Evolutionary conservation across 2,888 invertebrate genomes (phyloP), one percentile per base, ranked within the genome.

Genomic region (Gastrophysa polygoni): DNA sequence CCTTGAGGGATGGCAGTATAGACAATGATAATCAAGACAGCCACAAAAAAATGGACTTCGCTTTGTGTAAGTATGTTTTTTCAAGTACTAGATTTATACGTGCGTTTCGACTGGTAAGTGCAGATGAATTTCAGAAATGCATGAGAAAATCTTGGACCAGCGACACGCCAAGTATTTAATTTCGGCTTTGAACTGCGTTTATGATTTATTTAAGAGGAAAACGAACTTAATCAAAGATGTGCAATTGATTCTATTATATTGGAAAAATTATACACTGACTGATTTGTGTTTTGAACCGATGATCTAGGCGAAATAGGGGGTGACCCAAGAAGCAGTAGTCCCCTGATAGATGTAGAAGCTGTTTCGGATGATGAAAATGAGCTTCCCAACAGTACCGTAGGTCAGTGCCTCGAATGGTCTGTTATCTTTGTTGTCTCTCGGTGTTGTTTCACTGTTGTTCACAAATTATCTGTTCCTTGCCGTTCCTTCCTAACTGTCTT

Each of bases 41-140:
- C 67, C 71, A 74, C 71, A 85, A 91, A 71, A 90, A 91, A 81
- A 92, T 92, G 91, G 93, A 93, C 78, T 89, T 92, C 80, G 91
- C 92, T 65, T 84, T 93, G 78, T 93, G 93, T 93, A 89, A 93
- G 93, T 77, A 66, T 63, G 34, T 64, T 64, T 61, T 48, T 67
- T 59, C 64, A 24, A 24, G 4, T 67, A 38, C 34, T 48, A 21
- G 34, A 46, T 44, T 61, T 61, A 64, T 21, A 67, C n/a, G 28
- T 61, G 59, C 52, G 60, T 57, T 63, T 67, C 49, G 51, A 52
- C 61, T 68, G 73, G 73, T 72, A 71, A 70, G 71, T 69, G 67
- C 62, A 55, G 18, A 28, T 17, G 24, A 48, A n/a, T 51, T 34
- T 59, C 43, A 57, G 61, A 64, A 64, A 60, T 68, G 69, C 67